These are phyloP conservation scores for Idaea dimidiata DNA, from an alignment of 2,888 invertebrate genomes.

Conservation along the genomic window DNA sequence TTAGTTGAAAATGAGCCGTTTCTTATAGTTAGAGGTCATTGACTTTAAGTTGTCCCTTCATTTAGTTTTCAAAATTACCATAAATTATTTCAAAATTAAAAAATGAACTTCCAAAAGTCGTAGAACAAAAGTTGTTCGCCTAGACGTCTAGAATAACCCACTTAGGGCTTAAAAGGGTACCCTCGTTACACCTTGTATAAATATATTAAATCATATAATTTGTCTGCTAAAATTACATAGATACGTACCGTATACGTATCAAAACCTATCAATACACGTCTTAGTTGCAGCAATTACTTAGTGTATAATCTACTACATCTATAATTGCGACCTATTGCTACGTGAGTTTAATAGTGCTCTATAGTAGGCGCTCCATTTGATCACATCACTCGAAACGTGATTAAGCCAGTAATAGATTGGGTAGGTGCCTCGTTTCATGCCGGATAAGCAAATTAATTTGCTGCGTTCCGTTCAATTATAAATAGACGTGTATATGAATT, in stretches of 20 bases:
- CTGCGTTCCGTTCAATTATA: conserved; percentile 9
- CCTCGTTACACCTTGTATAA: too few relatives aligned
- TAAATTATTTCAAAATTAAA: too few relatives aligned
- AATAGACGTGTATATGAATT: conserved; percentile 4
- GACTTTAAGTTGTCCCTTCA: too few relatives aligned
- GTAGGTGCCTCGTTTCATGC: conserved; percentile 23
- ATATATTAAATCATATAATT: too few relatives aligned
- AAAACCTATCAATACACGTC: background rate
- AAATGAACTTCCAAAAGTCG: too few relatives aligned
- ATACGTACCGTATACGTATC: background rate
- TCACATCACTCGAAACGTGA: conserved; percentile 24
- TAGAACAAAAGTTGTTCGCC: too few relatives aligned
- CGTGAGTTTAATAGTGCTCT: background rate
- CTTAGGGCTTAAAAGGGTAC: too few relatives aligned
- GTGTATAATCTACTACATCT: background rate
- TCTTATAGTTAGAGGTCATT: too few relatives aligned
- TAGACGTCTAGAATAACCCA: too few relatives aligned
- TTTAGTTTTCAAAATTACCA: too few relatives aligned
- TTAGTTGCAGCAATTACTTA: background rate
- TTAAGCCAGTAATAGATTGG: conserved; percentile 24
- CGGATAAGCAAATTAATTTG: conserved; percentile 25
- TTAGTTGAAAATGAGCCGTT: too few relatives aligned
- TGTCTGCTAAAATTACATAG: too few relatives aligned
- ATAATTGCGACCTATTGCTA: background rate
- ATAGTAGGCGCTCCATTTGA: conserved; percentile 21